Evolutionary conservation across 2,113 vertebrate genomes (phyloP).

Genomic region (Myotis yumanensis): DNA sequence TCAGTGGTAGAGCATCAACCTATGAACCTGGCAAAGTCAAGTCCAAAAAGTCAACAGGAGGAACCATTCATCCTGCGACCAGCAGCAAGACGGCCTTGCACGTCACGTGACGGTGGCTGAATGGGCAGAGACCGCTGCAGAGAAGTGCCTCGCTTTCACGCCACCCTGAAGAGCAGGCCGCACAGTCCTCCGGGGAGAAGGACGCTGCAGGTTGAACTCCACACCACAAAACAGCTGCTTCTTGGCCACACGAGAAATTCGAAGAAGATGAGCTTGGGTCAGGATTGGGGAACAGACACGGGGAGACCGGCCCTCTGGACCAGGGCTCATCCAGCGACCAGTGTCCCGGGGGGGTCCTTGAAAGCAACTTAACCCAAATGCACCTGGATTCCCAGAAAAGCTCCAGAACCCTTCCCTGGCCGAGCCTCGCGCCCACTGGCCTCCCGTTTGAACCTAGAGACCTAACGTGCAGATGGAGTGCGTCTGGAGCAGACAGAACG

Average conservation of each 20-base stretch:
- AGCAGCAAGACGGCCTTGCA: not conserved
- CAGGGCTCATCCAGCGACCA: not conserved
- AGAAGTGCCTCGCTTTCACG: not conserved
- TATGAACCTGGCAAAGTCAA: not conserved
- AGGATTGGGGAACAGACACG: not conserved
- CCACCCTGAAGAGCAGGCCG: not conserved
- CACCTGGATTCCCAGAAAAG: not conserved
- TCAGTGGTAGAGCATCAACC: no score
- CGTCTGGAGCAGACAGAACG: accelerated
- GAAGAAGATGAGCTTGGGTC: not conserved
- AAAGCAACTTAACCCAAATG: not conserved
- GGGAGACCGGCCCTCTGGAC: not conserved
- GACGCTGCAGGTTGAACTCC: not conserved
- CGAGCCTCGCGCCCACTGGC: not conserved
- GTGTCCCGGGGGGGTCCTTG: not conserved
- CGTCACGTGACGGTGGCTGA: no score
- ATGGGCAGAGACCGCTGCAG: accelerated
- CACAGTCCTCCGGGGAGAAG: not conserved
- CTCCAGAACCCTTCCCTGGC: not conserved
- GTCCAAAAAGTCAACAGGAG: not conserved
- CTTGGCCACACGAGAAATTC: not conserved
- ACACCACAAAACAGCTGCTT: not conserved
- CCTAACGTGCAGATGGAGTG: not conserved
- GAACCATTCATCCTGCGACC: accelerated
- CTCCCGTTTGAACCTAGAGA: not conserved